A percentile compares a stretch with the other conserved stretches of the same genome.
Evolutionary conservation across 2,113 vertebrate species (phyloP).

Genomic region (Psammodynastes pulverulentus): DNA sequence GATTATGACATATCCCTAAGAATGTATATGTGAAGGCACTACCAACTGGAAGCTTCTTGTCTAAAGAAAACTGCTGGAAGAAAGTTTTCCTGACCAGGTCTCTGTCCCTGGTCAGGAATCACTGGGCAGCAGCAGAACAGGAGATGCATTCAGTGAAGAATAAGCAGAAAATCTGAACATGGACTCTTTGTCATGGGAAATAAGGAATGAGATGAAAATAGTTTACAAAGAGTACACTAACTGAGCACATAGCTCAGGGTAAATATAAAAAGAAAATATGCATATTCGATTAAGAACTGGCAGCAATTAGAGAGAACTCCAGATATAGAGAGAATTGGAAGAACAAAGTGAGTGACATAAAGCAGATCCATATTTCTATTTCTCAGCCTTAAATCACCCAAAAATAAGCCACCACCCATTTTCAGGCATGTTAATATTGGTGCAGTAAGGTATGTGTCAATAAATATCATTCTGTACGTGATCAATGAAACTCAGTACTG

Average conservation of each 20-base stretch:
- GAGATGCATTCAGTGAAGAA: not conserved
- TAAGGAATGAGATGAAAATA: not conserved
- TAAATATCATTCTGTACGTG: rapidly evolving
- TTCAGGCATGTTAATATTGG: constrained; percentile 50
- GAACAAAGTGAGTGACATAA: constrained; percentile 50
- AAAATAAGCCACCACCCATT: constrained; percentile 19
- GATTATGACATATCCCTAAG: not conserved
- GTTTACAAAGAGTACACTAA: not conserved
- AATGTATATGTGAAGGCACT: not conserved
- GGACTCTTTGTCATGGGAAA: not conserved
- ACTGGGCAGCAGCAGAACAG: not conserved
- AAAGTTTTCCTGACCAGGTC: not conserved
- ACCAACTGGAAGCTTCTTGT: not conserved
- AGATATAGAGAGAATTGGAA: constrained; percentile 38
- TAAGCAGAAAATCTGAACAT: not conserved
- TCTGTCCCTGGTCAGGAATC: not conserved
- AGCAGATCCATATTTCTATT: constrained; percentile 64
- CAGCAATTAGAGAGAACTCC: not conserved
- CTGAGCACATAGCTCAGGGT: not conserved
- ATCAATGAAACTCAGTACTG: not conserved
- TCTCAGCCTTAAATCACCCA: constrained; percentile 52
- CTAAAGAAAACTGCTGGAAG: not conserved
- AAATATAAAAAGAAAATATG: not conserved
- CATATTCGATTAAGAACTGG: not conserved
- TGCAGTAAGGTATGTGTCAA: constrained; percentile 22